Evolutionary conservation across 2,113 vertebrate species (phyloP).

Genomic region (Stictonetta naevosa): DNA sequence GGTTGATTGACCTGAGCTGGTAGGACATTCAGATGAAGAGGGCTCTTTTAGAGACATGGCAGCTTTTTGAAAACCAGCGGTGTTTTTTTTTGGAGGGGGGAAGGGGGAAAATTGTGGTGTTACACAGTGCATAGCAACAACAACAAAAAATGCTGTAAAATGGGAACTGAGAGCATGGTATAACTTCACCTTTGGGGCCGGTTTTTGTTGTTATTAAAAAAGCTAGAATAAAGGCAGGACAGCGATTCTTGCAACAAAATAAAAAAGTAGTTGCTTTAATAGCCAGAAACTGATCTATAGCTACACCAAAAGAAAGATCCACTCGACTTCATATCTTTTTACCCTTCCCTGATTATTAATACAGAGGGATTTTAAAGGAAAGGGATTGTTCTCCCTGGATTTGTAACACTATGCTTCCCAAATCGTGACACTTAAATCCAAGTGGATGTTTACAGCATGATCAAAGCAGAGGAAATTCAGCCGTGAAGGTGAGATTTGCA

Average conservation of each 20-base stretch:
- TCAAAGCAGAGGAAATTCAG: not conserved
- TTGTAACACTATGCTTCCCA: not conserved
- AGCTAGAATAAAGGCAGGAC: not conserved
- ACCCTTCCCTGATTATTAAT: not conserved
- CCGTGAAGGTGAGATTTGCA: not conserved
- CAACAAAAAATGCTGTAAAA: not conserved
- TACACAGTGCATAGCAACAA: not conserved
- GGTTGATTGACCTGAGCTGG: not conserved
- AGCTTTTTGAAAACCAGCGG: not conserved
- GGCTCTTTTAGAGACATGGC: not conserved
- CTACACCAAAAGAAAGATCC: not conserved
- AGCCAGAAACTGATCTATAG: not conserved
- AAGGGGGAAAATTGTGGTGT: not conserved
- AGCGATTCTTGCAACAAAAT: not conserved
- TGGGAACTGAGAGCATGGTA: not conserved
- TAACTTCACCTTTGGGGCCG: not conserved
- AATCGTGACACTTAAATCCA: not conserved
- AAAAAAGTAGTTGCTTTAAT: not conserved
- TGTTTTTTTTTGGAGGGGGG: not conserved
- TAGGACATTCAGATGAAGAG: not conserved
- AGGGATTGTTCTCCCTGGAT: not conserved
- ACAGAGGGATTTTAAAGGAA: not conserved
- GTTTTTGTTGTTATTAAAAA: not conserved
- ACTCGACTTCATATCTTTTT: not conserved
- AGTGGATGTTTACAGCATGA: not conserved